Percentiles rank a stretch among this genome's conserved stretches.
phyloP scores from a whole-genome alignment of 1,140 invertebrate genomes.

The Cyphomyrmex costatus region DNA sequence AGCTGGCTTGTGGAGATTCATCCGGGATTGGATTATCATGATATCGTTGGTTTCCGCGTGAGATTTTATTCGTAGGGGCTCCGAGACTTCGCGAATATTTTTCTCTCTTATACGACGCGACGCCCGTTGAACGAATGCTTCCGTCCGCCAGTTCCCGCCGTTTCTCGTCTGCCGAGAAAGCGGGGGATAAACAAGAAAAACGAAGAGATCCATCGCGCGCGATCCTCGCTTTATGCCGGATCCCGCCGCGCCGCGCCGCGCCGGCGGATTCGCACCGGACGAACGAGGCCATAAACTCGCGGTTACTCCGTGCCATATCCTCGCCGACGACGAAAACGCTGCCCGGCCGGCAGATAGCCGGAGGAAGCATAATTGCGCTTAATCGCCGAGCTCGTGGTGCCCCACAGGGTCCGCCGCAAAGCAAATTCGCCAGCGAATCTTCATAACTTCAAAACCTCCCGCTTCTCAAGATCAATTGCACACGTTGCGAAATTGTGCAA shows the following conservation, averaged over 20 bases:
- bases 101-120: neutral
- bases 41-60: constrained; percentile 3
- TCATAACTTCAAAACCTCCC: neutral
- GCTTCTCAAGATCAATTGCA: constrained; percentile 5
- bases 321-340: constrained; percentile 29
- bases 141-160: neutral
- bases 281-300: constrained; percentile 40
- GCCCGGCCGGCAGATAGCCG: neutral
- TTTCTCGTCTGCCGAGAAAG: constrained; percentile 10
- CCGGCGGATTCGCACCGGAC: constrained; percentile 41
- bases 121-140: neutral
- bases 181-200: constrained; percentile 33
- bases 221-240: constrained; percentile 37
- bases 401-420: constrained; percentile 21
- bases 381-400: constrained; percentile 41
- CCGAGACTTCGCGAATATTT: neutral
- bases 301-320: constrained; percentile 34
- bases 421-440: constrained; percentile 12
- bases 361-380: constrained; percentile 58
- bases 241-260: constrained; percentile 20
- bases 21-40: constrained; percentile 4
- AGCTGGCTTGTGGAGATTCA: constrained; percentile 8
- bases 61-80: neutral
- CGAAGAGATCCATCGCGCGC: constrained; percentile 42
- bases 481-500: neutral